Base-by-base conservation (phyloP, 2,888 invertebrate genomes). In the Gryllus longicercus region DNA sequence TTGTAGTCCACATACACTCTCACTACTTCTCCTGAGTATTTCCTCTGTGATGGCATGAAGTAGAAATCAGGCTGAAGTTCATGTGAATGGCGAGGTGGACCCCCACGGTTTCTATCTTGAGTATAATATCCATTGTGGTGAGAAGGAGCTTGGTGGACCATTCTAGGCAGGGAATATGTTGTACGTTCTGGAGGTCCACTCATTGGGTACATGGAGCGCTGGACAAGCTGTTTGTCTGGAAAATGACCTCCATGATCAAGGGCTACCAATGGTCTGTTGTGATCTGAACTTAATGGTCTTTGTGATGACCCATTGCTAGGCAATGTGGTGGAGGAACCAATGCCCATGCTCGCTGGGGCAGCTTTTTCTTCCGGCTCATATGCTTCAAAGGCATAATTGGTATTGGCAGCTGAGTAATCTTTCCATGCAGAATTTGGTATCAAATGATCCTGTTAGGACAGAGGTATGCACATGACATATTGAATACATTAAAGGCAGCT, bases 41-140 rank as follows among this genome's bases (percentile, higher is more conserved):
- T 96, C 83, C 97, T 89, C 86, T 97, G 97, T 82, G 95, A 95
- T 77, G 96, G 96, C 96, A 97, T 96, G 87, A 96, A 97, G 88
- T 97, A 97, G 88, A 96, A 96, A 88, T 97, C 96, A 0, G 96
- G 94, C 84, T 93, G 92, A 83, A 91, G 86, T 76, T 84, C 85
- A 14, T 80, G 81, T 75, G 84, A 82, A 11, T 83, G 84, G 78
- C 85, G 89, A 78, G 87, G 83, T 75, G 87, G 87, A 14, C 87
- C 85, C 83, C 88, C 86, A 80, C 88, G 82, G 23, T 80, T 79
- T 80, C 88, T 81, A 51, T 82, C 82, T 75, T 82, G 82, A n/a
- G 84, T 85, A 82, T 85, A 85, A 79, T 85, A 85, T 74, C 85
- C 85, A 76, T 84, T 83, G 11, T 77, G 76, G 11, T 77, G 78